A percentile compares a stretch with the other conserved stretches of the same genome.
phyloP scores from a whole-genome alignment of 2,888 invertebrate species.

The Cryptus viduatorius region DNA sequence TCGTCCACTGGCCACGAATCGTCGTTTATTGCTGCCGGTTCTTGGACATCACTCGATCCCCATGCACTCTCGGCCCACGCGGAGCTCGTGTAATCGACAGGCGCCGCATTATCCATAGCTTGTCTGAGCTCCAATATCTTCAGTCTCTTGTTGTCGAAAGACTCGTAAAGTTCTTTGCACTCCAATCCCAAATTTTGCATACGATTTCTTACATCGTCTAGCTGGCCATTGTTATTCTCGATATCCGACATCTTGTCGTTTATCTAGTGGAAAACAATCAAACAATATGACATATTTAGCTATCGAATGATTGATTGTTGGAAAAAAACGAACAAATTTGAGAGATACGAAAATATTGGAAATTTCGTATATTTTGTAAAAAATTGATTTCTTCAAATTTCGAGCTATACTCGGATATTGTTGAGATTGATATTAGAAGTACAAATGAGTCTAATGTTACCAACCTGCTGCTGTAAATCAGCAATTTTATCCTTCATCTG shows the following conservation, averaged over 20 bases:
- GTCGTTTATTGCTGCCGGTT: constrained; percentile 85
- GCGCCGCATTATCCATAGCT: constrained; percentile 84
- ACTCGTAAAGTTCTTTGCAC: constrained; percentile 89
- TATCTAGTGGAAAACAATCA: constrained; percentile 85
- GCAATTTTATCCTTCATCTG: constrained; percentile 90
- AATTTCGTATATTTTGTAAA: constrained; percentile 23
- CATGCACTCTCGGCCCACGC: constrained; percentile 89
- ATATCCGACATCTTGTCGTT: constrained; percentile 92
- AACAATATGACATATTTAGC: constrained; percentile 19
- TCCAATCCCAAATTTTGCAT: constrained; percentile 89
- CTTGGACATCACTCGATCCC: constrained; percentile 83
- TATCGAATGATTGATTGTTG: not conserved
- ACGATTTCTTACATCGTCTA: constrained; percentile 90
- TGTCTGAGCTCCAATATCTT: constrained; percentile 87
- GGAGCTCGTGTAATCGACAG: constrained; percentile 84
- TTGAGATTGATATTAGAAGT: not conserved
- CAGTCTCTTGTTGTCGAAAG: constrained; percentile 89
- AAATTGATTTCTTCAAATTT: constrained; percentile 41
- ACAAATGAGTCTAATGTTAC: constrained; percentile 13
- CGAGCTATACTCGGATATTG: no score
- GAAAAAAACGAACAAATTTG: not conserved
- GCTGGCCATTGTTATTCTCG: constrained; percentile 91
- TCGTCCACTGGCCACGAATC: constrained; percentile 79
- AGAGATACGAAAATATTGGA: constrained; percentile 1
- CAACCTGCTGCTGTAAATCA: constrained; percentile 89